These are phyloP conservation scores for Netelia fuscicornis DNA, from an alignment of 2,888 invertebrate genomes.

Conservation along the genomic window DNA sequence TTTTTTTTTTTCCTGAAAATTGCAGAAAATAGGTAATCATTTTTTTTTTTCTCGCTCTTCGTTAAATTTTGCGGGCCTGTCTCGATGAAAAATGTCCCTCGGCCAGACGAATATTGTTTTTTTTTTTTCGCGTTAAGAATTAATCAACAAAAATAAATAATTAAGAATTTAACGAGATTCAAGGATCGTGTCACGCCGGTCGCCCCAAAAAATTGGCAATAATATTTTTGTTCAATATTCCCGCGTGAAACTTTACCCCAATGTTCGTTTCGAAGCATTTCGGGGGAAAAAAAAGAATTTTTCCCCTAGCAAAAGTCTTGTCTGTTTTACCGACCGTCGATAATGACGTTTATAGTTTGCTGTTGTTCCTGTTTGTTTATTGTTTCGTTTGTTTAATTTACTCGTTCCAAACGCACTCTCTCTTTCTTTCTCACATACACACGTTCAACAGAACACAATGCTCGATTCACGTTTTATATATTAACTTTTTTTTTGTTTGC, in stretches of 20 bases:
- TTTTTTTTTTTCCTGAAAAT: too few relatives aligned
- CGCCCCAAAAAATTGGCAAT: constrained; percentile 23
- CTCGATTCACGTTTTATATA: background rate
- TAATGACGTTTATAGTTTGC: constrained; percentile 27
- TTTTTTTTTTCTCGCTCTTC: too few relatives aligned
- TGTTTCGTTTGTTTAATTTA: background rate
- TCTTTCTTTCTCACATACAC: background rate
- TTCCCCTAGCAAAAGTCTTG: background rate
- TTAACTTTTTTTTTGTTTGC: background rate
- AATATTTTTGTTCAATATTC: too few relatives aligned
- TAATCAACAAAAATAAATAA: constrained; percentile 15
- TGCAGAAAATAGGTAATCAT: too few relatives aligned
- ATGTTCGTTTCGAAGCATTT: constrained; percentile 20
- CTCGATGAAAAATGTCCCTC: too few relatives aligned
- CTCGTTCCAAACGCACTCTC: background rate
- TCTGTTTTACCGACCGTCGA: constrained; percentile 28
- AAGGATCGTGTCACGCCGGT: constrained; percentile 16
- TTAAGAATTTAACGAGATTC: background rate
- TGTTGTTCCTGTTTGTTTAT: background rate
- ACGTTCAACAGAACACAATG: background rate
- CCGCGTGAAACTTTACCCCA: constrained; percentile 51
- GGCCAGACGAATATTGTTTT: too few relatives aligned
- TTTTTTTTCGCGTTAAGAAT: background rate
- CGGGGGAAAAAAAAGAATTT: constrained; percentile 26
- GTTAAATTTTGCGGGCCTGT: too few relatives aligned